phyloP scores from a whole-genome alignment of 2,888 invertebrate species.

The Acheta domesticus region DNA sequence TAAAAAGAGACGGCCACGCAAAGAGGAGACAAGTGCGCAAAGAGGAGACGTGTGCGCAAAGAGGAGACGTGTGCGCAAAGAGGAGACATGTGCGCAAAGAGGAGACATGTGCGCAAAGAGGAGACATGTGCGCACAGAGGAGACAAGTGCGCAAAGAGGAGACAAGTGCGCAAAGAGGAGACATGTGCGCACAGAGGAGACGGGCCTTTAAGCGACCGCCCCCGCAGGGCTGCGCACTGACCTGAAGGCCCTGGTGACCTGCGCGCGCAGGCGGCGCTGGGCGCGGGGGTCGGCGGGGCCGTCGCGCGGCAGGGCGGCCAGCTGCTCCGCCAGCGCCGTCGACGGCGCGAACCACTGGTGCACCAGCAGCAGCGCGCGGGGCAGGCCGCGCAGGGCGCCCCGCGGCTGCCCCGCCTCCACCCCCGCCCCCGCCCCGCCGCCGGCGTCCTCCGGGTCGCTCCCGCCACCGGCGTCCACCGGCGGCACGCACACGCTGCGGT shows the following conservation, averaged over 20 bases:
- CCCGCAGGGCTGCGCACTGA: background rate
- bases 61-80: too few relatives aligned
- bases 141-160: too few relatives aligned
- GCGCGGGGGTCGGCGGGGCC: slow-evolving; percentile 23
- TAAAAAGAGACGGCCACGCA: too few relatives aligned
- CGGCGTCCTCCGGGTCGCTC: slow-evolving; percentile 35
- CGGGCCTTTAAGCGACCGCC: too few relatives aligned
- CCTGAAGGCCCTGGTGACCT: slow-evolving; percentile 42
- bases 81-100: too few relatives aligned
- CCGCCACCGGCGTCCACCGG: background rate
- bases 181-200: too few relatives aligned
- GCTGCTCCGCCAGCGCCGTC: slow-evolving; percentile 46
- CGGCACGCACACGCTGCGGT: background rate
- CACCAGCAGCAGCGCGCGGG: slow-evolving; percentile 49
- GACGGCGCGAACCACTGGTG: slow-evolving; percentile 52
- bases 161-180: too few relatives aligned
- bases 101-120: too few relatives aligned
- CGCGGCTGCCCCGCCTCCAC: background rate
- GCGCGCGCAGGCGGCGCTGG: background rate
- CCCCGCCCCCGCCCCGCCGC: slow-evolving; percentile 51
- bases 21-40: too few relatives aligned
- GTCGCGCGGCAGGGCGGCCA: slow-evolving; percentile 41
- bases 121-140: too few relatives aligned
- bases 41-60: too few relatives aligned
- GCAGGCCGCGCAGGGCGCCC: slow-evolving; percentile 37